A percentile compares a stretch with the other conserved stretches of the same genome.
Evolutionary conservation across 2,797 vertebrate species (phyloP).

Genomic region (Pyrocephalus nanus): DNA sequence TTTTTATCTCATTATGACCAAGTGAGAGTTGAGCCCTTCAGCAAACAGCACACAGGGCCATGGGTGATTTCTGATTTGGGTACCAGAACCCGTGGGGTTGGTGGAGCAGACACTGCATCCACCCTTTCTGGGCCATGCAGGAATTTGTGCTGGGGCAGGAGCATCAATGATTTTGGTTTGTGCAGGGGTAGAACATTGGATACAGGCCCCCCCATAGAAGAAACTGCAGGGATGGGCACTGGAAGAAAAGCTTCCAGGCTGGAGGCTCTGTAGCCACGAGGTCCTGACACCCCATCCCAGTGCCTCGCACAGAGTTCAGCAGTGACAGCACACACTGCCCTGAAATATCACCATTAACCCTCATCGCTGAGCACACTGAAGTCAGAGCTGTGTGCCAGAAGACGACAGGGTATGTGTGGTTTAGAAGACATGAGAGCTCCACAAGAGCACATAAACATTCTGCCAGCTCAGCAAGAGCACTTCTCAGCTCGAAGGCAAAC

Average conservation of each 20-base stretch:
- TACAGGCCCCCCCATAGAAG: background rate
- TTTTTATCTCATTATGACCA: background rate
- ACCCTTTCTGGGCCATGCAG: fast-evolving
- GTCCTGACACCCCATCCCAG: background rate
- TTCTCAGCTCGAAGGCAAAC: background rate
- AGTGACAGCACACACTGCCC: background rate
- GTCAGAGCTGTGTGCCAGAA: background rate
- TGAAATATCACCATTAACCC: background rate
- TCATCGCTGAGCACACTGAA: background rate
- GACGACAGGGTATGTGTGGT: background rate
- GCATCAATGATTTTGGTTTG: background rate
- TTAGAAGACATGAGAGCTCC: background rate
- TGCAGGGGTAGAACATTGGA: background rate
- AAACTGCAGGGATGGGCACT: background rate
- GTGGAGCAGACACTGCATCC: background rate
- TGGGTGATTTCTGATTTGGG: fast-evolving
- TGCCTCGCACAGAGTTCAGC: background rate
- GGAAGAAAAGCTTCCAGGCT: background rate
- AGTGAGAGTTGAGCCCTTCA: background rate
- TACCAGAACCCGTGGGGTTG: background rate
- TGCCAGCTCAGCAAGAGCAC: background rate
- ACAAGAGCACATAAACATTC: background rate
- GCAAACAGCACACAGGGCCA: background rate
- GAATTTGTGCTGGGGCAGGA: background rate
- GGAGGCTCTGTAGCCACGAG: background rate